Evolutionary conservation across 53 echinoderm and acorn worm species (phyloP).

Genomic region (Luidia sarsii): DNA sequence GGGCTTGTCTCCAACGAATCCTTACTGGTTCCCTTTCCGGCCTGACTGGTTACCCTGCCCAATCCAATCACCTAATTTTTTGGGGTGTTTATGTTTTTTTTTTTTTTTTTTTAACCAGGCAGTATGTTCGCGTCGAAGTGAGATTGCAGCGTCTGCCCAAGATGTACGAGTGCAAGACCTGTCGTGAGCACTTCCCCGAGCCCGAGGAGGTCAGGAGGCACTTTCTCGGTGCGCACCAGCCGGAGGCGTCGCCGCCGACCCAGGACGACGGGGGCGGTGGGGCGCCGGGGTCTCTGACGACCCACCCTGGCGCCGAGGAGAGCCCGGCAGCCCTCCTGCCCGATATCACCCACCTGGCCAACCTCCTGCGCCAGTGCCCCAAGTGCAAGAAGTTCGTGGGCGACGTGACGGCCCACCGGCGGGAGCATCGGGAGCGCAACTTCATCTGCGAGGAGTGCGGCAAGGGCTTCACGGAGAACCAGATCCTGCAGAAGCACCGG

Average conservation of each 20-base stretch:
- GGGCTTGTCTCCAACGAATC: no score
- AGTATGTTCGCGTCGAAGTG: conserved; percentile 45
- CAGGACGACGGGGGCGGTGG: neutral
- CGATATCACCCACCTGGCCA: conserved; percentile 29
- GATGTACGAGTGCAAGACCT: conserved; percentile 49
- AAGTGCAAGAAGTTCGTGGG: conserved; percentile 49
- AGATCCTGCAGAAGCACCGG: conserved; percentile 63
- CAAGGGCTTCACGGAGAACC: conserved; percentile 41
- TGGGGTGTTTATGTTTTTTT: no score
- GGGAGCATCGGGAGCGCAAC: conserved; percentile 34
- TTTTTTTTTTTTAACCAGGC: no score
- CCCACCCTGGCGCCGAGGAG: neutral
- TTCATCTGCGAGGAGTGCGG: conserved; percentile 58
- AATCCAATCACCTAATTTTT: no score
- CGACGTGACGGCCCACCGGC: conserved; percentile 40
- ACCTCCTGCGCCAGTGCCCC: conserved; percentile 27
- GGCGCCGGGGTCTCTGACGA: neutral
- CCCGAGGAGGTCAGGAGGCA: conserved; percentile 30
- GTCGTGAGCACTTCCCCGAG: conserved; percentile 49
- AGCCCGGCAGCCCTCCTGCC: neutral
- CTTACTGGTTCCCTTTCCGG: no score
- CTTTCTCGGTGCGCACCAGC: conserved; percentile 16
- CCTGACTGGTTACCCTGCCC: no score
- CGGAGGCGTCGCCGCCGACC: neutral
- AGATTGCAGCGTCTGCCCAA: conserved; percentile 43